Base-by-base conservation (phyloP, 2,888 invertebrate genomes). In the Branchellion lobata region DNA sequence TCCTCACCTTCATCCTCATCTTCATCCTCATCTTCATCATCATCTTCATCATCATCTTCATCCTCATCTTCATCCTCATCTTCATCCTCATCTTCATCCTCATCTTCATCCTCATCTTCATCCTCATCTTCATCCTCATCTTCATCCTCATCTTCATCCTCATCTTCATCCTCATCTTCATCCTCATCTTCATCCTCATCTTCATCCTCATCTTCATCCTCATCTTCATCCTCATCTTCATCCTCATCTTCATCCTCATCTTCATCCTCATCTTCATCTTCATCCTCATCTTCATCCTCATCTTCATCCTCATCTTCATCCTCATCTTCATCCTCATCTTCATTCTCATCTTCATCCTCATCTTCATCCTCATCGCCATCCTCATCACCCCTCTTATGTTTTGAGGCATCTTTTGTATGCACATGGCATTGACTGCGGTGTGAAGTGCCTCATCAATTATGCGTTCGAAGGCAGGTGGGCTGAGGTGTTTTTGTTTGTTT, bases 311-410 rank as follows among this genome's bases (percentile, higher is more conserved):
- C 75, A 51, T 11, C 75, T 47, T 53, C 1, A 51, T 75, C 75
- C 1, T 47, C 75, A 51, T 75, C 53, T 21, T 75, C 75, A 24
- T 73, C 36, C 2, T 73, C 36, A 36, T 73, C 73, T 34, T 73
- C 73, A 73, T 73, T n/a, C n/a, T n/a, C n/a, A n/a, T n/a, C n/a
- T n/a, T n/a, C 14, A 75, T 75, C 51, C 24, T 75, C 75, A 75
- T 75, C 8, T 24, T 75, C 53, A 75, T 31, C 75, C 40, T 1
- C 53, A 75, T 14, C 53, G 24, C 14, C 75, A 53, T 53, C 1
- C 40, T 31, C 75, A 75, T n/a, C 72, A 72, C 72, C 8, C 14
- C 8, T 40, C 40, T 5, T 40, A 40, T 40, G 8, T 8, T 40
- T 40, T 40, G 14, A 40, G 40, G 40, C n/a, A n/a, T n/a, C n/a